Evolutionary conservation across 2,888 invertebrate species (phyloP).

Genomic region (Drosophila quasianomalipes): DNA sequence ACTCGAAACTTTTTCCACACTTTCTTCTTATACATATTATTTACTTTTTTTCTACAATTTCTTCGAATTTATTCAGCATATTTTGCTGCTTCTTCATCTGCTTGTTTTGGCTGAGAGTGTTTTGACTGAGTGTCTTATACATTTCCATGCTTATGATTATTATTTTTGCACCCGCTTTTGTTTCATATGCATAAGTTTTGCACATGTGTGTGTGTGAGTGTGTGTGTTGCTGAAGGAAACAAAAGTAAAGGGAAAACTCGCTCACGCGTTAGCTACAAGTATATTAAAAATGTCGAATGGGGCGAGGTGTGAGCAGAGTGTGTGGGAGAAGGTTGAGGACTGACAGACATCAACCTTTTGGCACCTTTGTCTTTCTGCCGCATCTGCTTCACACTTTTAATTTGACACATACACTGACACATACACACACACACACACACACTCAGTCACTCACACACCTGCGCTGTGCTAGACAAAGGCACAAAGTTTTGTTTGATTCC

Average conservation of each 20-base stretch:
- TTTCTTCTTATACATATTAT: background rate
- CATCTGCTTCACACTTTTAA: conserved; percentile 81
- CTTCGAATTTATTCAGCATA: conserved; percentile 34
- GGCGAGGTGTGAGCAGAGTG: background rate
- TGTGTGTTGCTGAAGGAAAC: conserved; percentile 18
- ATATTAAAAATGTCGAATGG: conserved; percentile 67
- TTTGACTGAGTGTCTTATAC: conserved; percentile 22
- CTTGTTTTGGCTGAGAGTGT: conserved; percentile 1
- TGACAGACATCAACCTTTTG: conserved; percentile 69
- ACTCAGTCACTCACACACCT: background rate
- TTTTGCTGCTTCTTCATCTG: background rate
- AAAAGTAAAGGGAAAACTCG: conserved; percentile 55
- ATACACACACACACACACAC: conserved; percentile 5
- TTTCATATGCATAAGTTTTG: conserved; percentile 61
- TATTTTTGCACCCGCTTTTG: conserved; percentile 58
- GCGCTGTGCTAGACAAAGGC: conserved; percentile 64
- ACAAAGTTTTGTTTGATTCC: conserved; percentile 81
- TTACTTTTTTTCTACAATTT: conserved; percentile 4
- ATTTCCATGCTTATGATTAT: conserved; percentile 57
- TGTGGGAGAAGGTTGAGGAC: background rate
- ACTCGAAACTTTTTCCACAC: background rate
- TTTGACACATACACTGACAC: conserved; percentile 67
- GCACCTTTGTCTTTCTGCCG: conserved; percentile 74
- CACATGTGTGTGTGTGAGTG: background rate
- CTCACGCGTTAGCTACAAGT: conserved; percentile 59